Conservation (phyloP, 2,113 vertebrate genomes). For the Eulemur macaco region DNA sequence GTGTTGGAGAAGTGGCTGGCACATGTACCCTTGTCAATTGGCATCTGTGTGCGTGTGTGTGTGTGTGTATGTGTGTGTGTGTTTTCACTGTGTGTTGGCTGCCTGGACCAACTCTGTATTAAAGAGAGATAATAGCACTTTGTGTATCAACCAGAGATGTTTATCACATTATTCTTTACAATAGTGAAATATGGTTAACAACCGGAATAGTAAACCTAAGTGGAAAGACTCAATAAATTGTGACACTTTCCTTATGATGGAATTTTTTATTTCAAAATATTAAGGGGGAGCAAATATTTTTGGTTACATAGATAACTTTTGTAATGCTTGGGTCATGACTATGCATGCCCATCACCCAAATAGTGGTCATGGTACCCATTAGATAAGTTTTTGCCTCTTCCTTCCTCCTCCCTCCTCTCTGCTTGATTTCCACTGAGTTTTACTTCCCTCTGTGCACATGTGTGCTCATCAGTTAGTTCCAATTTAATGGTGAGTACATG, state of each 20-base stretch:
- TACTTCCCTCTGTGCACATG: too few relatives aligned
- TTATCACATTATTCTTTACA: neutral
- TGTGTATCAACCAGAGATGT: neutral
- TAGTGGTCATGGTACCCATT: too few relatives aligned
- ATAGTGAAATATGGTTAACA: neutral
- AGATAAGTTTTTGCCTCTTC: too few relatives aligned
- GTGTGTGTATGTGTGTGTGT: too few relatives aligned
- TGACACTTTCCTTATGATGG: neutral
- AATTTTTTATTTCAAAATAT: neutral
- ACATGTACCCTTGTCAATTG: neutral
- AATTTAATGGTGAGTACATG: too few relatives aligned
- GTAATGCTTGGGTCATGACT: too few relatives aligned
- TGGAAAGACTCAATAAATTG: neutral
- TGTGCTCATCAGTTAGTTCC: too few relatives aligned
- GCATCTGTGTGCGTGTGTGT: neutral
- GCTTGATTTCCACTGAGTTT: too few relatives aligned
- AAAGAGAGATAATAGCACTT: neutral
- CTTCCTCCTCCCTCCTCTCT: too few relatives aligned
- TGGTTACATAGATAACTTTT: too few relatives aligned
- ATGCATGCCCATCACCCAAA: too few relatives aligned
- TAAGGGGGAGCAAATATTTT: too few relatives aligned
- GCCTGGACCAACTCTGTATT: neutral
- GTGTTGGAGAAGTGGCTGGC: neutral
- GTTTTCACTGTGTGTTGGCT: fast-evolving
- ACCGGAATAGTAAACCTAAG: fast-evolving